phyloP scores from a whole-genome alignment of 2,113 vertebrate species.

The Henicopernis longicauda region DNA sequence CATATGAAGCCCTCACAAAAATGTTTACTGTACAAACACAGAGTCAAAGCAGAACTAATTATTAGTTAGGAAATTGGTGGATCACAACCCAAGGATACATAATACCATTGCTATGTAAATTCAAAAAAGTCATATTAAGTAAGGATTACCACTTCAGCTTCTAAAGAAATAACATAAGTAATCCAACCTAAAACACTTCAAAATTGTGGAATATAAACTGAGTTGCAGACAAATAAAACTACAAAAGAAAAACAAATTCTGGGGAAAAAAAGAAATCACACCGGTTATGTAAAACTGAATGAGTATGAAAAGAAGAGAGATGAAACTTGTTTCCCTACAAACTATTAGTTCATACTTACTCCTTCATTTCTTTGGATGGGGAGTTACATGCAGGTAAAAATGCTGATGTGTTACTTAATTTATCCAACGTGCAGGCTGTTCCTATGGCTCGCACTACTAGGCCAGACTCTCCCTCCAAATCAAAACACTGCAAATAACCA shows the following conservation, averaged over 20 bases:
- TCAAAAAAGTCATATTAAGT: not conserved
- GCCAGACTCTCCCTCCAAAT: slow-evolving; percentile 96
- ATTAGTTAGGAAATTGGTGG: not conserved
- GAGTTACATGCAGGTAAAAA: slow-evolving; percentile 88
- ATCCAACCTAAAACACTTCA: not conserved
- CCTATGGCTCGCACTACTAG: slow-evolving; percentile 97
- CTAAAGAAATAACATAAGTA: not conserved
- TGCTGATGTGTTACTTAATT: slow-evolving; percentile 83
- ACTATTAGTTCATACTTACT: slow-evolving; percentile 86
- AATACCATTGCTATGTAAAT: not conserved
- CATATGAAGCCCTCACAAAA: not conserved
- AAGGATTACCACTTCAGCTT: not conserved
- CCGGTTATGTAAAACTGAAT: slow-evolving; percentile 51
- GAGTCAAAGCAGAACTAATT: not conserved
- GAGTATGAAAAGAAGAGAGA: slow-evolving; percentile 36
- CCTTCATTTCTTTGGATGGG: slow-evolving; percentile 96
- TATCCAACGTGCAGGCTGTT: slow-evolving; percentile 96
- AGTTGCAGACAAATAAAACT: slow-evolving; percentile 16
- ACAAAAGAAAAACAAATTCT: not conserved
- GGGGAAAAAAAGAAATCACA: not conserved
- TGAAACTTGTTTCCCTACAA: slow-evolving; percentile 20
- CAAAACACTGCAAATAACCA: slow-evolving; percentile 97
- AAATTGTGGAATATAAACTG: not conserved
- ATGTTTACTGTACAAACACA: not conserved
- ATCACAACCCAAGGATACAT: not conserved